These are phyloP conservation scores for Cepaea hortensis DNA, from an alignment of 2,888 invertebrate genomes.

Conservation along the genomic window DNA sequence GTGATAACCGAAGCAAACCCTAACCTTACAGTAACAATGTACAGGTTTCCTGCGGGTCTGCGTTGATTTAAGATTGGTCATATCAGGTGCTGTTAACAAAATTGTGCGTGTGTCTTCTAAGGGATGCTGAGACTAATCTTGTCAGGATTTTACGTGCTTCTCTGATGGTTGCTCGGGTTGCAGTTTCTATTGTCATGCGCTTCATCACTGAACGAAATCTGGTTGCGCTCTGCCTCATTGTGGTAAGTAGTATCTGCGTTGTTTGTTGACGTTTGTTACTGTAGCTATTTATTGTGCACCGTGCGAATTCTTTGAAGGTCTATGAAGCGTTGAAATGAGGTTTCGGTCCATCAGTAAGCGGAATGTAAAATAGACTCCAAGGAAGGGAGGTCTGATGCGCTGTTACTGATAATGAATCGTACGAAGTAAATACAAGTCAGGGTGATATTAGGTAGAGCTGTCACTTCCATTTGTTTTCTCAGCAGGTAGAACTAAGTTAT, in stretches of 20 bases:
- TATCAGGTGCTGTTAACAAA: neutral
- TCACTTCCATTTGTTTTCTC: too few species aligned
- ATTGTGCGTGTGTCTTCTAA: neutral
- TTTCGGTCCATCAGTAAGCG: neutral
- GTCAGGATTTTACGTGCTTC: slow-evolving; percentile 2
- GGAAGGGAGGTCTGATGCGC: neutral
- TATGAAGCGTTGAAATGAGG: neutral
- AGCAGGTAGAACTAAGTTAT: too few species aligned
- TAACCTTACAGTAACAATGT: too few species aligned
- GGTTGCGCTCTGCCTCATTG: slow-evolving; percentile 5
- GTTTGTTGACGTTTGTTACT: neutral
- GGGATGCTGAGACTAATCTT: neutral
- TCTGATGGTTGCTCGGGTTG: slow-evolving; percentile 13
- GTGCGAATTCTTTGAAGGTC: neutral
- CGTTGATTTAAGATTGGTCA: too few species aligned
- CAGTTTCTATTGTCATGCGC: neutral
- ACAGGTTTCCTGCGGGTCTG: too few species aligned
- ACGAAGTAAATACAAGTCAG: too few species aligned
- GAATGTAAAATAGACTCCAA: neutral
- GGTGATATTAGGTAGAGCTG: too few species aligned
- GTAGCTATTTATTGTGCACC: neutral
- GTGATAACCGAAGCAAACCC: too few species aligned
- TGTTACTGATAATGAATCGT: too few species aligned
- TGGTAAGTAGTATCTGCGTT: slow-evolving; percentile 16
- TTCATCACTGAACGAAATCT: slow-evolving; percentile 12